Evolutionary conservation across 2,113 vertebrate species (phyloP), one percentile per base, ranked within the genome.

Genomic region (Amphilophus citrinellus): DNA sequence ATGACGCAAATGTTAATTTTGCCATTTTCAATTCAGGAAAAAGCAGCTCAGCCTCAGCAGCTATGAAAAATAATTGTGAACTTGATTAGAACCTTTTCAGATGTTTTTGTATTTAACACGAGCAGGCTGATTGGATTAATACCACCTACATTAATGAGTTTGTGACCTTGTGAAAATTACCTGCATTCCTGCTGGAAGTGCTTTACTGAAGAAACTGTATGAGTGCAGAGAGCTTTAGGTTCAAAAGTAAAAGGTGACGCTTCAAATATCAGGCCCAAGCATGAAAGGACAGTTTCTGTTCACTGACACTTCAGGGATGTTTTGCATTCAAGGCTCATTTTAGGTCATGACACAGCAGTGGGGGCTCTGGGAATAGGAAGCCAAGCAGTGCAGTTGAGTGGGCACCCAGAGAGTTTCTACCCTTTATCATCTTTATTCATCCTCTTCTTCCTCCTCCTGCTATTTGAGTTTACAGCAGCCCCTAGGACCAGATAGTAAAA

Each of bases 81-180:
- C 10, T 32, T 80, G 82, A 83, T 78, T 86, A 83, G 44, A 89
- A 73, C 20, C 37, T 73, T 82, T 89, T 83, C 35, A 66, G 10
- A n/a, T 44, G 14, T 32, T 56, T 76, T 78, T 56, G 82, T 87
- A 87, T 84, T 84, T 77, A 86, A 66, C 61, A 22, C 7, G 1
- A 47, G 57, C 77, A 13, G 32, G 20, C 44, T 32, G 63, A 73
- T 65, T 77, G 76, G 65, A 87, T 83, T 68, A 75, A 77, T 76
- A 53, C 63, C 71, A 30, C 82, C 76, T 78, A 77, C 39, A 50
- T 83, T 44, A 58, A 58, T 59, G 20, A 32, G 68, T 80, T 53
- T 61, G 22, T 61, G 57, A 65, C 63, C 79, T 76, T 42, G 5
- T 22, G 81, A 66, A 76, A 82, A 84, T 82, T 15, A 59, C 58